Base-by-base conservation (phyloP, 1,140 invertebrate genomes). In the Coenobita brevimanus region DNA sequence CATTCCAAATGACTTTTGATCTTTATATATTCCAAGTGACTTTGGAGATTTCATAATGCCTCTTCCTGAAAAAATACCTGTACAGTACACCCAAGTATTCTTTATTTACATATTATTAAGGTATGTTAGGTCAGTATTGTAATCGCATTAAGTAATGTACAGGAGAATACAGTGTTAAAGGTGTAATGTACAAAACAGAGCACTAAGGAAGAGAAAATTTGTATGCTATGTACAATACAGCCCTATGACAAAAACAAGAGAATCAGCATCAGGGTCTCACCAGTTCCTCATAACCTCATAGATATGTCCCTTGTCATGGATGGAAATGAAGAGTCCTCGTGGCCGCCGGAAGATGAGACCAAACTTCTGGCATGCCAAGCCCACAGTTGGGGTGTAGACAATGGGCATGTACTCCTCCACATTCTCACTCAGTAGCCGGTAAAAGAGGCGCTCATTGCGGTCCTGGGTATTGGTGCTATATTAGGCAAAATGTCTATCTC, bases 301-400 rank as follows among this genome's bases (percentile, higher is more conserved):
- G 90, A 99, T 94, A 92, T 99, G 97, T 41, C 97, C 98, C 91
- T 96, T 97, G 93, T 99, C 99, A 91, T 99, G 97, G 91, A 99
- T 98, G 0, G 98, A 98, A 76, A 99, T 96, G 91, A 98, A 99
- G 1, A 99, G 94, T 81, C 99, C 99, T 92, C 97, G 95, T 0
- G 98, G 98, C 92, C 98, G 94, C 78, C 97, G 94, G 92, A 98
- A 99, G 91, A 99, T 97, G 38, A 98, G 94, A 43, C 98, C 98
- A 92, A 98, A 99, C 91, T 98, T 97, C 93, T 99, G 98, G 92
- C 99, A 99, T 0, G 98, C 98, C 90, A 97, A 93, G 0, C 99
- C 99, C 15, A 99, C 99, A 6, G 98, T 99, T 0, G 99, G 98
- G 0, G 98, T 99, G 92, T 99, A 99, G 2, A 99, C 97, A 91